Conservation (phyloP, 2,888 invertebrate genomes). For the Rhagophthalmus giganteus region DNA sequence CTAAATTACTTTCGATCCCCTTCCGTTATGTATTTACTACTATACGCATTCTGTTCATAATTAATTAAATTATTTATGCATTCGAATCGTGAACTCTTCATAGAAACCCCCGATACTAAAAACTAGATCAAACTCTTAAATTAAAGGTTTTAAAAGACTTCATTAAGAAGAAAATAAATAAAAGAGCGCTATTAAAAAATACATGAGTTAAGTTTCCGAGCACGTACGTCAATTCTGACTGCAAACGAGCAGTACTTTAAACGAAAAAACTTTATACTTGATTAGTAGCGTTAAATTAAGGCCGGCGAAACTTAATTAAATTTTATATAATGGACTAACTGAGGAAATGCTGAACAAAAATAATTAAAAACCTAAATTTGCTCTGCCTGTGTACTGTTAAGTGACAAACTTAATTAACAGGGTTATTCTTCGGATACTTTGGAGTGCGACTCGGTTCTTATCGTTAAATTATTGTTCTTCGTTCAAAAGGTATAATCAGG, state of each 20-base stretch:
- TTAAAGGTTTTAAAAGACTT: conserved; percentile 21
- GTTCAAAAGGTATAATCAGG: conserved; percentile 37
- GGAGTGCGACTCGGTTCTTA: conserved; percentile 48
- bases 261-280: conserved; percentile 58
- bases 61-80: neutral
- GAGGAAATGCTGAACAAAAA: conserved; percentile 59
- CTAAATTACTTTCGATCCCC: too few species aligned
- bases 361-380: conserved; percentile 59
- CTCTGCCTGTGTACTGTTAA: conserved; percentile 54
- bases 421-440: conserved; percentile 53
- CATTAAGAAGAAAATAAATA: conserved; percentile 31
- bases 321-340: conserved; percentile 59
- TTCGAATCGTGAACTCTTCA: neutral
- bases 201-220: conserved; percentile 51
- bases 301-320: conserved; percentile 58
- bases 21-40: too few species aligned
- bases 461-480: conserved; percentile 51
- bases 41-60: neutral
- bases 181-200: conserved; percentile 50
- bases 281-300: conserved; percentile 60
- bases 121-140: conserved; percentile 5
- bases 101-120: neutral
- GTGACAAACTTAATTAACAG: conserved; percentile 59
- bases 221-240: conserved; percentile 55
- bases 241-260: conserved; percentile 51